Conservation (phyloP, 2,888 invertebrate species). For the Brassicogethes aeneus region DNA sequence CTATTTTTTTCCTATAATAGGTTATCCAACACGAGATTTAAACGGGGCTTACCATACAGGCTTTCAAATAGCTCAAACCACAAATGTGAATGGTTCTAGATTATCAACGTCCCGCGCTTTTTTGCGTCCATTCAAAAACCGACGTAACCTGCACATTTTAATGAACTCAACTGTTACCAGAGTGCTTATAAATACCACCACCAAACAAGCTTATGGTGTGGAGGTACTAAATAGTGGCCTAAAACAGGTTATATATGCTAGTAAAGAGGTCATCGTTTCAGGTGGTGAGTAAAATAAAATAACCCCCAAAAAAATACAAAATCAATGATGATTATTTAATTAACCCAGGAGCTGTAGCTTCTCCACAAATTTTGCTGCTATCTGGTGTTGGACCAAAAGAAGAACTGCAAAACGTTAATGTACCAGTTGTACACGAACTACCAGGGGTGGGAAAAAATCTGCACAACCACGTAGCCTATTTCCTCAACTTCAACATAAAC, state of each 20-base stretch:
- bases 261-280: conserved; percentile 59
- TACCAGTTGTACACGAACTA: conserved; percentile 60
- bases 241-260: conserved; percentile 51
- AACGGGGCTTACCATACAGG: conserved; percentile 76
- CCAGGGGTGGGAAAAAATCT: conserved; percentile 79
- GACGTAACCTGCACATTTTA: conserved; percentile 74
- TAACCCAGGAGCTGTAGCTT: conserved; percentile 68
- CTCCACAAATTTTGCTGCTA: conserved; percentile 84
- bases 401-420: conserved; percentile 52
- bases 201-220: conserved; percentile 68
- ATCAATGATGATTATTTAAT: too few species aligned
- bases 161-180: conserved; percentile 73
- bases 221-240: conserved; percentile 54
- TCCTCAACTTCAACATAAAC: conserved; percentile 69
- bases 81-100: conserved; percentile 75
- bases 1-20: conserved; percentile 35
- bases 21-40: conserved; percentile 66
- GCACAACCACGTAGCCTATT: conserved; percentile 77
- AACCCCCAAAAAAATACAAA: too few species aligned
- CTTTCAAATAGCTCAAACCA: conserved; percentile 83
- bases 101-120: conserved; percentile 76
- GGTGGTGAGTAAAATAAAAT: conserved; percentile 34
- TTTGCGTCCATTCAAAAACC: conserved; percentile 64
- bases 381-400: conserved; percentile 80
- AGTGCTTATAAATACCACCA: conserved; percentile 65